These are phyloP conservation scores for Sarcophaga variegata DNA, from an alignment of 2,888 invertebrate genomes.

Conservation along the genomic window DNA sequence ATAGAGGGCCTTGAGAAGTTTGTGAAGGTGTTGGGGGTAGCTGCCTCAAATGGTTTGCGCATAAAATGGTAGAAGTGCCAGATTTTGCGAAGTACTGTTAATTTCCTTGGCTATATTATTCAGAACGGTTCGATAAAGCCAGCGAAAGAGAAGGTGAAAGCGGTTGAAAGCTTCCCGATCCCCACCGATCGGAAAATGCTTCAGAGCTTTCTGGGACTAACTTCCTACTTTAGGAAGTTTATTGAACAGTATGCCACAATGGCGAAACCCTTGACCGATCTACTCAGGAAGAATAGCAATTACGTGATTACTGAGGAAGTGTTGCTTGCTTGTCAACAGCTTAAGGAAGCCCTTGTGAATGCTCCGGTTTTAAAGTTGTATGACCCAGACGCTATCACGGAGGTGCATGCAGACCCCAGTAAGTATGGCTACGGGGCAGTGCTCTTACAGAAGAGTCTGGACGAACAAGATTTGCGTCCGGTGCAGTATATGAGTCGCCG, in stretches of 20 bases:
- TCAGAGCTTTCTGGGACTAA: slow-evolving; percentile 64
- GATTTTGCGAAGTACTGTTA: slow-evolving; percentile 33
- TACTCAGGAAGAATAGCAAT: slow-evolving; percentile 60
- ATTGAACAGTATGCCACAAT: slow-evolving; percentile 68
- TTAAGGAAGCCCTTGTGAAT: slow-evolving; percentile 46
- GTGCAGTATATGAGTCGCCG: no score
- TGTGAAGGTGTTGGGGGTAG: slow-evolving; percentile 29
- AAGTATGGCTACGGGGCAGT: no score
- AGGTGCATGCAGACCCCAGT: no score
- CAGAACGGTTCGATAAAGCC: slow-evolving; percentile 56
- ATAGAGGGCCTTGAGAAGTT: slow-evolving; percentile 18
- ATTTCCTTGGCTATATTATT: slow-evolving; percentile 12
- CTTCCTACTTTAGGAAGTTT: slow-evolving; percentile 56
- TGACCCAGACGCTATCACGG: no score
- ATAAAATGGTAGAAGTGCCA: slow-evolving; percentile 62
- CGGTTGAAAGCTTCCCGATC: slow-evolving; percentile 50
- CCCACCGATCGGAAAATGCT: slow-evolving; percentile 43
- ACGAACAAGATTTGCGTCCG: no score
- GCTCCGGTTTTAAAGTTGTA: slow-evolving; percentile 65
- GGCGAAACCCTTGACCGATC: slow-evolving; percentile 76
- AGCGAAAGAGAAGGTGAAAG: slow-evolving; percentile 40
- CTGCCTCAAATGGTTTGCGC: slow-evolving; percentile 33
- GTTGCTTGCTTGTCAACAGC: slow-evolving; percentile 49
- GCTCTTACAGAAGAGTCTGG: no score
- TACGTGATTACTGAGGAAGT: slow-evolving; percentile 23